Base-by-base conservation (phyloP, 2,113 vertebrate species). In the Actinemys pallida region DNA sequence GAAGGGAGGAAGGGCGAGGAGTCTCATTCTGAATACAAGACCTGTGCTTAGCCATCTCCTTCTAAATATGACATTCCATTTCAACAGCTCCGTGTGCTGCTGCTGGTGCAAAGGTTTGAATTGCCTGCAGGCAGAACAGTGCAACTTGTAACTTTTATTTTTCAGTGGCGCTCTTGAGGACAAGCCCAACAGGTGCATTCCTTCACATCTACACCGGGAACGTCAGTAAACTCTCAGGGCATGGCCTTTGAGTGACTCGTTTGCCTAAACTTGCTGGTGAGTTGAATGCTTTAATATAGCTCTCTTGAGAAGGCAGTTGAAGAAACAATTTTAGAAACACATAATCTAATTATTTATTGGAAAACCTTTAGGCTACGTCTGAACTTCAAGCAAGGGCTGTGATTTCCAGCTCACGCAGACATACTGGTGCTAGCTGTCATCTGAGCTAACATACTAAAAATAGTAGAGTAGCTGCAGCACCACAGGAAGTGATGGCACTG, bases 191-290 rank as follows among this genome's bases (percentile, higher is more conserved):
- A 47, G 3, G 76, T 95, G 31, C 35, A 20, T 69, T 69, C 35
- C 39, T 16, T 35, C 35, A n/a, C 65, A 76, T 24, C 6, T 45
- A 25, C 39, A 45, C 79, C n/a, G 49, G 82, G 84, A 86, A 31
- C 88, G 27, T 82, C 88, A 94, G 5, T 29, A 75, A 87, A 75
- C 45, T 94, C 39, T 93, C 78, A 81, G n/a, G 39, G 65, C n/a
- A 91, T 91, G 84, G 81, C 85, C 81, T 89, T 7, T 13, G 45
- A 95, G 45, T 85, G 91, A 13, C 22, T 5, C 90, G 35, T 89
- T 93, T 94, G 92, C 89, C 94, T 88, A 92, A 65, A 96, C 90
- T 95, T 95, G 96, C 79, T 81, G 10, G 2, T 29, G 81, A 85
- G 53, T 20, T 49, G 39, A 83, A 94, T 0, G 1, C 45, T 53